phyloP scores from a whole-genome alignment of 2,888 invertebrate genomes.

The Trissolcus brochymenae region DNA sequence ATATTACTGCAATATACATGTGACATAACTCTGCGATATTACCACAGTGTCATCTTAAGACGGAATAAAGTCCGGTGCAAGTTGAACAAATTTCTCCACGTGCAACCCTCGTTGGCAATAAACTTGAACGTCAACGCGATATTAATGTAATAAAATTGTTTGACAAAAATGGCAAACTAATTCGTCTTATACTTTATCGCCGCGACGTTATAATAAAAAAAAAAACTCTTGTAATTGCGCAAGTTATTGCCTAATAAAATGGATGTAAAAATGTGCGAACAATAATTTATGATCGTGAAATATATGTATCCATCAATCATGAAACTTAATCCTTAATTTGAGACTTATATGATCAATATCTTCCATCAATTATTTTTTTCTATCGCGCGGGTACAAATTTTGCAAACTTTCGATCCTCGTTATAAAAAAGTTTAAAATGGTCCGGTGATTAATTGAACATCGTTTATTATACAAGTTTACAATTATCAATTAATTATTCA shows the following conservation, averaged over 20 bases:
- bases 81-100: conserved; percentile 29
- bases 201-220: conserved; percentile 5
- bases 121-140: conserved; percentile 18
- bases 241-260: no score
- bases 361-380: no score
- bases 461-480: no score
- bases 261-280: no score
- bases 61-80: conserved; percentile 20
- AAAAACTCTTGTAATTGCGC: background rate
- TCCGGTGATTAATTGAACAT: no score
- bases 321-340: no score
- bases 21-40: conserved; percentile 28
- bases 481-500: no score
- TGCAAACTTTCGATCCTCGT: no score
- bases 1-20: conserved; percentile 33
- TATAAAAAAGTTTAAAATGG: no score
- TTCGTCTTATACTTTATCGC: background rate
- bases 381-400: no score
- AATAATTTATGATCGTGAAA: no score
- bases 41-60: conserved; percentile 16
- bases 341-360: no score
- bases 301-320: background rate
- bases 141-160: conserved; percentile 27
- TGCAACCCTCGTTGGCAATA: conserved; percentile 10
- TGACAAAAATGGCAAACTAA: conserved; percentile 4